phyloP scores from a whole-genome alignment of 1,140 invertebrate species.

The Brachionus asplanchnoidis region DNA sequence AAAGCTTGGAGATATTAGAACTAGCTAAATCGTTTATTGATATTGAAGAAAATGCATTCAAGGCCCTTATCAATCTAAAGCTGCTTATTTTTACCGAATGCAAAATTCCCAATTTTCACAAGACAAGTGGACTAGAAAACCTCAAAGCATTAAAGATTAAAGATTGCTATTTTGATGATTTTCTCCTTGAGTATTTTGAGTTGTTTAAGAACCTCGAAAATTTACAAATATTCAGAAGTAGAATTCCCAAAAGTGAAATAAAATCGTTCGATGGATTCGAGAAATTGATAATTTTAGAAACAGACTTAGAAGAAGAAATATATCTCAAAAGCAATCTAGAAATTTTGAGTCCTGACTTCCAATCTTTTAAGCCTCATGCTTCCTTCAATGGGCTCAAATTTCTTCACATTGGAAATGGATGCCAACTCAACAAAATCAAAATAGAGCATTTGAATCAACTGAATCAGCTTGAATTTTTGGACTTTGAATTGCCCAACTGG shows the following conservation, averaged over 20 bases:
- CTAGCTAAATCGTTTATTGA: not conserved
- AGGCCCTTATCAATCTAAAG: not conserved
- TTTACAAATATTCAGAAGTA: not conserved
- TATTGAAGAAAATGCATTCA: not conserved
- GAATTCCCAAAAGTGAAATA: not conserved
- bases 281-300: not conserved
- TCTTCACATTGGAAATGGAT: not conserved
- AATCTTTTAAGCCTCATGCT: not conserved
- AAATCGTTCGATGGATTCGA: not conserved
- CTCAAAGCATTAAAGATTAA: not conserved
- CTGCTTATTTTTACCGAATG: not conserved
- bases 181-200: not conserved
- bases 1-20: not conserved
- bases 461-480: not conserved
- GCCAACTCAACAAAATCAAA: not conserved
- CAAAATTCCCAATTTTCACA: not conserved
- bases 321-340: not conserved
- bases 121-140: not conserved
- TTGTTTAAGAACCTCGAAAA: not conserved
- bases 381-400: not conserved
- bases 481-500: not conserved
- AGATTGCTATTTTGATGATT: not conserved
- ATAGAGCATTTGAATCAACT: not conserved
- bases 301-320: not conserved
- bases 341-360: not conserved